phyloP scores from a whole-genome alignment of 2,888 invertebrate species.

The Phaonia tiefii region DNA sequence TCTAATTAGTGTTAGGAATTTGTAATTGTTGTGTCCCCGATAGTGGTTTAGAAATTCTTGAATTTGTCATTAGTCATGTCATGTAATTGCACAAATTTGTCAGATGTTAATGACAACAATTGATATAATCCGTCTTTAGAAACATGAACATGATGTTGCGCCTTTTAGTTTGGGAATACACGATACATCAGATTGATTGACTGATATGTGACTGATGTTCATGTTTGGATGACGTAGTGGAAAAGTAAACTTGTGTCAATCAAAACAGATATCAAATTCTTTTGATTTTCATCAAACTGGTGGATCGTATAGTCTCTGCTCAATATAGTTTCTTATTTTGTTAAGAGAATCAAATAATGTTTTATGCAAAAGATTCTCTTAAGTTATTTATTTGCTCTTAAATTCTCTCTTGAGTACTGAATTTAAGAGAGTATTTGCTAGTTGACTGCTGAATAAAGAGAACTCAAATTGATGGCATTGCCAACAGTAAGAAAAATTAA shows the following conservation, averaged over 20 bases:
- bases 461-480: neutral
- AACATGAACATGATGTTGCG: neutral
- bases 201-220: too few species aligned
- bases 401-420: constrained; percentile 1
- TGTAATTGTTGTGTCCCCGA: neutral
- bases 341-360: neutral
- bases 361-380: neutral
- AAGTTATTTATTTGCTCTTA: neutral
- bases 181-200: too few species aligned
- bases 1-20: constrained; percentile 7
- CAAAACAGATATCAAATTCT: neutral
- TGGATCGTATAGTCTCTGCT: too few species aligned
- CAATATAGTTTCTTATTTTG: too few species aligned
- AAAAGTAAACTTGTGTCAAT: too few species aligned
- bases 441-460: constrained; percentile 35
- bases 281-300: too few species aligned
- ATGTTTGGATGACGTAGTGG: too few species aligned
- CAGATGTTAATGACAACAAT: constrained; percentile 16
- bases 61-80: constrained; percentile 12
- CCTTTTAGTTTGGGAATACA: too few species aligned
- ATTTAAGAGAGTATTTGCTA: constrained; percentile 19
- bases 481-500: constrained; percentile 14
- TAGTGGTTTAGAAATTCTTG: constrained; percentile 16
- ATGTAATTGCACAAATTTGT: constrained; percentile 21
- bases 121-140: neutral